Evolutionary conservation across 2,113 vertebrate genomes (phyloP), one percentile per base, ranked within the genome.

Genomic region (Odontophorus gujanensis): DNA sequence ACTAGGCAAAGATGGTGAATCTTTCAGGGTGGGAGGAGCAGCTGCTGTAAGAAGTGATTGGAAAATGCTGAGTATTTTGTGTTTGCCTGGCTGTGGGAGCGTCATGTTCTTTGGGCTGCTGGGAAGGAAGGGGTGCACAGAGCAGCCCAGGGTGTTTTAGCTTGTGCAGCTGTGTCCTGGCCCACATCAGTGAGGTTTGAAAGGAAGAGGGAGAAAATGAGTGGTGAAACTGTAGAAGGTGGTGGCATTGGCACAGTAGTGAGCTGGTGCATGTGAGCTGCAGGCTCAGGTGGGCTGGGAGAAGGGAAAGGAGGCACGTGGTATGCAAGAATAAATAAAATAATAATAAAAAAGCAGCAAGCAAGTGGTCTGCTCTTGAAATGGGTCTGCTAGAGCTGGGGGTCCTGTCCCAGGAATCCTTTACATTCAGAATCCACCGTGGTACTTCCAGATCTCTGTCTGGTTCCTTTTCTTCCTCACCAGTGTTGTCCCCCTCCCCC

Each of bases 401-500:
- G 20, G 22, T 82, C 36, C 11, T 51, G 71, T 93, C n/a, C 34
- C 1, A 1, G 25, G 43, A 58, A 69, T 85, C 71, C n/a, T 91
- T 74, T 67, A 66, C 63, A 73, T 81, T 65, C 69, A 40, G 79
- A 65, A 45, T 71, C 6, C 63, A 53, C 61, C 14, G 3, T 18
- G 73, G 91, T 65, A 38, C 58, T 81, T 89, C 77, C 76, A 95
- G 87, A 69, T 38, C 68, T 90, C 68, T 43, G 86, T 76, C 92
- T 91, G 65, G 72, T 91, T 55, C 68, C 47, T 93, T 96, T 95
- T 92, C 87, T 95, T 92, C 77, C 81, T 80, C 59, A 19, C 38
- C 45, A 75, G 79, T 80, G 78, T 90, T 61, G 77, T 81, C 57
- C 84, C 82, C 81, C 42, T 92, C 85, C 90, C 81, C 87, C 86